Evolutionary conservation across 2,113 vertebrate genomes (phyloP).

Genomic region (Astur gentilis): DNA sequence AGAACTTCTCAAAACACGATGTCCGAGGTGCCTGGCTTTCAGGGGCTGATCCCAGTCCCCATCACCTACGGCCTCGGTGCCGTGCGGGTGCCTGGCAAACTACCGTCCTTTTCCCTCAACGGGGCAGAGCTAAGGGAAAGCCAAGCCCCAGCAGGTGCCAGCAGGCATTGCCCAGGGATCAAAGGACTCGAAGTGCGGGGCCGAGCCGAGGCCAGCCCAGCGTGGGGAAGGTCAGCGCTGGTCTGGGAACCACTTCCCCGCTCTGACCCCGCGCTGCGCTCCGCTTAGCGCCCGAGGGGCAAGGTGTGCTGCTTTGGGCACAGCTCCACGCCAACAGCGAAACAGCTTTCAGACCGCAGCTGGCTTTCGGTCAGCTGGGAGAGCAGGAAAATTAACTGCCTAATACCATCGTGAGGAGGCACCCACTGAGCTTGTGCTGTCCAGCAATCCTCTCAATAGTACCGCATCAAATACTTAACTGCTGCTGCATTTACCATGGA

Average conservation of each 20-base stretch:
- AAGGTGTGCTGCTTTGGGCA: background rate
- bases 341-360: background rate
- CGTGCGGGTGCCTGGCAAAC: rapidly evolving
- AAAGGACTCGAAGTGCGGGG: rapidly evolving
- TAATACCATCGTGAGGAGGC: rapidly evolving
- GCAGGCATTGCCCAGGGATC: background rate
- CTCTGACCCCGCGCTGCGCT: rapidly evolving
- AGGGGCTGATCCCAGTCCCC: background rate
- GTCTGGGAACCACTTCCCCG: background rate
- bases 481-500: background rate
- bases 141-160: background rate
- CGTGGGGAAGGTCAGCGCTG: rapidly evolving
- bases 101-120: rapidly evolving
- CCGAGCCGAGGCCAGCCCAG: background rate
- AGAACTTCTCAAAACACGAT: rapidly evolving
- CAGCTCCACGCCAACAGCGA: background rate
- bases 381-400: background rate
- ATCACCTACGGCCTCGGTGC: rapidly evolving
- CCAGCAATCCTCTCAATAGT: background rate
- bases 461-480: background rate
- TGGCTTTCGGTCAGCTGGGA: background rate
- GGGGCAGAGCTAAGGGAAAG: background rate
- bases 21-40: background rate
- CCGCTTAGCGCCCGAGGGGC: too few species aligned
- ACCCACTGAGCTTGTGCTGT: background rate